Percentiles rank a stretch among this genome's conserved stretches.
These are phyloP conservation scores for Fabriciana adippe DNA, from an alignment of 2,888 invertebrate genomes.

Conservation along the genomic window DNA sequence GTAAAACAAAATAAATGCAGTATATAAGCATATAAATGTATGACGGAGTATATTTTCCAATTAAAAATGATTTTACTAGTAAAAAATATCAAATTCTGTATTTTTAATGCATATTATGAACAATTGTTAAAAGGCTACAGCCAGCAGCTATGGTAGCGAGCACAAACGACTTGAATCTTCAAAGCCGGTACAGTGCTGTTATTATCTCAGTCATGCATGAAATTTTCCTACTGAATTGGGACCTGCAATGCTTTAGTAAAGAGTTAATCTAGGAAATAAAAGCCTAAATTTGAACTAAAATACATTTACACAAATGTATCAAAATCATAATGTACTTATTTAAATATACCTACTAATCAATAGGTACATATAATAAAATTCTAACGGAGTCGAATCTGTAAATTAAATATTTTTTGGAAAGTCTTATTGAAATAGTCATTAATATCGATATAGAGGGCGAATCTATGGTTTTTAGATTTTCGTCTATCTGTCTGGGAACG, in stretches of 20 bases:
- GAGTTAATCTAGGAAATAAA: not conserved
- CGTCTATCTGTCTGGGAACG: too few species aligned
- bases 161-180: constrained; percentile 41
- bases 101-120: constrained; percentile 23
- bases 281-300: not conserved
- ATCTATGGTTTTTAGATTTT: too few species aligned
- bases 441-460: too few species aligned
- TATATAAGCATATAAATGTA: too few species aligned
- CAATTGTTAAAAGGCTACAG: constrained; percentile 31
- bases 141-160: constrained; percentile 23
- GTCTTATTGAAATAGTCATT: too few species aligned
- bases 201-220: constrained; percentile 43
- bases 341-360: too few species aligned
- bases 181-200: constrained; percentile 39
- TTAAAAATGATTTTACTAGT: not conserved
- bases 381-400: too few species aligned
- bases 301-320: not conserved
- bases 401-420: too few species aligned
- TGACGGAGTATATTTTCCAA: too few species aligned
- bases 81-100: not conserved
- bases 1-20: too few species aligned
- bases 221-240: constrained; percentile 40
- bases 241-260: constrained; percentile 28
- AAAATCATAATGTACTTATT: too few species aligned
- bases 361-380: too few species aligned